Percentiles rank a stretch among this genome's conserved stretches.
phyloP scores from a whole-genome alignment of 2,113 vertebrate species.

The Erythrocercus mccallii region DNA sequence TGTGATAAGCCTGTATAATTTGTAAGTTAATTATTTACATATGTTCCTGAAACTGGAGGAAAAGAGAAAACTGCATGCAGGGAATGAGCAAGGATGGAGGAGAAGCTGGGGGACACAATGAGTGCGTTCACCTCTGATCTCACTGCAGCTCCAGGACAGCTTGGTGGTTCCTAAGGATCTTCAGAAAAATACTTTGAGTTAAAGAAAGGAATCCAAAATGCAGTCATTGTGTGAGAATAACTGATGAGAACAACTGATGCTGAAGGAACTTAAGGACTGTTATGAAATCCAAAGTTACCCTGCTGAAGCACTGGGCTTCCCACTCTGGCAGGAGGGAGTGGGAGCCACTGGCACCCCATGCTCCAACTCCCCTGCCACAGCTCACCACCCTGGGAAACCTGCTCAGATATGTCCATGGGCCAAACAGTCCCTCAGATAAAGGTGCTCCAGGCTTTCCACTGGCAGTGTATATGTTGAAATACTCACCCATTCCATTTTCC shows the following conservation, averaged over 20 bases:
- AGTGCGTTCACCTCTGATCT: background rate
- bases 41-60: conserved; percentile 40
- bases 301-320: background rate
- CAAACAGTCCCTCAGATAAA: background rate
- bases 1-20: conserved; percentile 52
- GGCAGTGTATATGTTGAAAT: background rate
- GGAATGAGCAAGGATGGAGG: background rate
- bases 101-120: background rate
- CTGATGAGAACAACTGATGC: background rate
- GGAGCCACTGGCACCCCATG: background rate
- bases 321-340: background rate
- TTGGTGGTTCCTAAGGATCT: background rate
- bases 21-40: conserved; percentile 67
- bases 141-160: background rate
- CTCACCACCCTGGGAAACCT: rapidly evolving
- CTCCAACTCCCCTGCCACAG: background rate
- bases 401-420: no score
- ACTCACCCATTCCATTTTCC: background rate
- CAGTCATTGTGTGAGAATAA: rapidly evolving
- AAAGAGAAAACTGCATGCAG: background rate
- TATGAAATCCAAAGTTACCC: rapidly evolving
- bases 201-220: background rate
- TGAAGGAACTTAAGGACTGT: background rate
- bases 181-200: background rate
- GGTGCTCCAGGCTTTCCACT: background rate